Evolutionary conservation across 2,113 vertebrate genomes (phyloP), one percentile per base, ranked within the genome.

Genomic region (Notothenia rossii): DNA sequence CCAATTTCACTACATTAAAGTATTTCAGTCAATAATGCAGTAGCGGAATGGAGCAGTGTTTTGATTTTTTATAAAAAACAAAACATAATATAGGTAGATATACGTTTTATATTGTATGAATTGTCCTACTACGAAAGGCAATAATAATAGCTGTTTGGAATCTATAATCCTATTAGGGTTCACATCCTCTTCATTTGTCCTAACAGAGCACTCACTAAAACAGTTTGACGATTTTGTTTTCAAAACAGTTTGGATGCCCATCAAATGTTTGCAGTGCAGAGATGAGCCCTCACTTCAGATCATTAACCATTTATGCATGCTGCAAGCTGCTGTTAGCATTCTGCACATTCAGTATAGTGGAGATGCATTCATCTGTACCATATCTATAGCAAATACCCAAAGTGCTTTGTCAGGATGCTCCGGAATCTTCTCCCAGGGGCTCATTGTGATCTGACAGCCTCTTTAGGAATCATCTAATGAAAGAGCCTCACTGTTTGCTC

Each of bases 391-490:
- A 72, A 51, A 81, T 77, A 50, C 66, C 58, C 46, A 82, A 79
- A 79, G 79, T 84, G 62, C 76, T 83, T 75, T 73, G 73, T 73
- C 72, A 61, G 79, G 72, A 81, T 75, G 73, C 53, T 43, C 9
- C 66, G 29, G 51, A 88, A 69, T 79, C 56, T n/a, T 56, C 15
- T 79, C 61, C 79, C 78, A 36, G 22, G 71, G 29, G 81, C 45
- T 62, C 70, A 46, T 73, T 81, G 56, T 83, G 79, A 75, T 81
- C 51, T 56, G 63, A 82, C 29, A 72, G 46, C 20, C 59, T 64
- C 56, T 75, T 89, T 80, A 86, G 85, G 61, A 89, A 53, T 71
- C 59, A 49, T 73, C 22, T 77, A 79, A 87, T 85, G 18, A 63
- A 56, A 77, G 29, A 58, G 70, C 46, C 10, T 48, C 14, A 29